Percentiles rank a stretch among this genome's conserved stretches.
These are phyloP conservation scores for Gymnopithys bicolor DNA, from an alignment of 2,797 vertebrate genomes.

Conservation along the genomic window DNA sequence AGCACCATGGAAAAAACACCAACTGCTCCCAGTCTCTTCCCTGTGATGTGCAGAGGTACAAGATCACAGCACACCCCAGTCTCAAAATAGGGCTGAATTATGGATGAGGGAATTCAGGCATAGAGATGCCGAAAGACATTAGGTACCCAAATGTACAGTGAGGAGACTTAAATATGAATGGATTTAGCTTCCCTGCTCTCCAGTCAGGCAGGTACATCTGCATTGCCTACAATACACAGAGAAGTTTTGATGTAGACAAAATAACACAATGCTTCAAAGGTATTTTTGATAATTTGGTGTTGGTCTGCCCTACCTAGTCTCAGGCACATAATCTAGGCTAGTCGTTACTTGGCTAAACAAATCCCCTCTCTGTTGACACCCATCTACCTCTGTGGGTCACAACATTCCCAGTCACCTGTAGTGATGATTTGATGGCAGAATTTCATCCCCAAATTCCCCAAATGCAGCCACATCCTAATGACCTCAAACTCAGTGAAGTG, in stretches of 20 bases:
- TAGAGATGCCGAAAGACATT: neutral
- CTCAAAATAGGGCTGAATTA: neutral
- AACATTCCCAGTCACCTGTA: neutral
- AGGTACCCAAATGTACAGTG: neutral
- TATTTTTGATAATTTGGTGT: neutral
- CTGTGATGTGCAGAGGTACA: neutral
- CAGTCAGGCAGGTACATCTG: neutral
- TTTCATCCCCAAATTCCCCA: neutral
- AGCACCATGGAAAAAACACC: neutral
- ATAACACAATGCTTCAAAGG: neutral
- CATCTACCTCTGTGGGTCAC: neutral
- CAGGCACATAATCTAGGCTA: neutral
- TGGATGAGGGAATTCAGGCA: neutral
- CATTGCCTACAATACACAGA: neutral
- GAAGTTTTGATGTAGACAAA: neutral
- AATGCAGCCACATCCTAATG: neutral
- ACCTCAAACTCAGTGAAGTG: neutral
- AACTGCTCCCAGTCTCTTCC: neutral
- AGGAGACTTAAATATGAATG: neutral
- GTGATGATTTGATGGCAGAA: neutral
- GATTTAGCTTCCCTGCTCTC: neutral
- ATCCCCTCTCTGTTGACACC: neutral
- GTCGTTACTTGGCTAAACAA: neutral
- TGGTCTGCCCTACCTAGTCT: neutral
- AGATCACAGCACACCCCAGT: accelerated